A percentile compares a stretch with the other conserved stretches of the same genome.
Evolutionary conservation across 1,140 invertebrate species (phyloP).

Genomic region (Zaprionus africanus): DNA sequence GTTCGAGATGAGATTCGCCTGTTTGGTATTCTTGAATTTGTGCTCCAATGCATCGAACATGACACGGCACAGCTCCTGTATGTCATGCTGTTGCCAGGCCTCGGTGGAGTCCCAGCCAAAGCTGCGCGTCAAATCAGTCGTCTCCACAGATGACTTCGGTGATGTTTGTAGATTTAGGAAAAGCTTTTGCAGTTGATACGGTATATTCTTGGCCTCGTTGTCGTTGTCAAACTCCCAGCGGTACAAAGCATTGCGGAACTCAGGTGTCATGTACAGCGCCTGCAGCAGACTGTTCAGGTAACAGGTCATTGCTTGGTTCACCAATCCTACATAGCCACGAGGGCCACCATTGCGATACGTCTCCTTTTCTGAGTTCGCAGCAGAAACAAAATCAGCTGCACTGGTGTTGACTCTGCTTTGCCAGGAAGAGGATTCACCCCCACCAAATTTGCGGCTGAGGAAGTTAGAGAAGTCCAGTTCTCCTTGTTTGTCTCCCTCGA

Average conservation of each 20-base stretch:
- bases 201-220: slow-evolving; percentile 90
- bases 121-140: slow-evolving; percentile 93
- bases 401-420: slow-evolving; percentile 27
- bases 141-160: slow-evolving; percentile 90
- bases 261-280: slow-evolving; percentile 97
- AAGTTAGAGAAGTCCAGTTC: slow-evolving; percentile 40
- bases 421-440: slow-evolving; percentile 55
- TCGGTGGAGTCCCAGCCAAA: slow-evolving; percentile 97
- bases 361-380: slow-evolving; percentile 55
- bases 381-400: slow-evolving; percentile 47
- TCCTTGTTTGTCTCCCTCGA: slow-evolving; percentile 28
- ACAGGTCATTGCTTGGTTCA: slow-evolving; percentile 98
- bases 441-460: slow-evolving; percentile 57
- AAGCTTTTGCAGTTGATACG: slow-evolving; percentile 94
- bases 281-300: slow-evolving; percentile 96
- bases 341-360: slow-evolving; percentile 33
- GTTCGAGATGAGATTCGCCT: slow-evolving; percentile 92
- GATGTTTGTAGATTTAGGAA: slow-evolving; percentile 95
- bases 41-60: slow-evolving; percentile 97
- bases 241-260: slow-evolving; percentile 96
- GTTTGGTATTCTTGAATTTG: slow-evolving; percentile 93
- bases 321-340: slow-evolving; percentile 92
- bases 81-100: slow-evolving; percentile 97
- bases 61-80: slow-evolving; percentile 95
- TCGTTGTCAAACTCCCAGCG: slow-evolving; percentile 93